Base-by-base conservation (phyloP, 2,113 vertebrate species). In the Triplophysa tibetana region DNA sequence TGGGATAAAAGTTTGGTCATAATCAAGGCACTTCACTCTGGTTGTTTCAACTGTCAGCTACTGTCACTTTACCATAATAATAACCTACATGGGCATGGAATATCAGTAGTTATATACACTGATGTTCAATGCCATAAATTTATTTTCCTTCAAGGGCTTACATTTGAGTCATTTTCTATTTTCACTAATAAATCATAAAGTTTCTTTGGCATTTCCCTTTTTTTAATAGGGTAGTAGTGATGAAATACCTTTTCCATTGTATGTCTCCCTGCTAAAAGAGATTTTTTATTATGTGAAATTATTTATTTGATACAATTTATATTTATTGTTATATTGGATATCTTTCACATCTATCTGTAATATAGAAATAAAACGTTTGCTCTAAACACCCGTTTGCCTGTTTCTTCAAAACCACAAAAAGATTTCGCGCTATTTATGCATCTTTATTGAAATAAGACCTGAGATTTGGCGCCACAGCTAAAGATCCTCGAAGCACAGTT, bases 401-500 rank as follows among this genome's bases (percentile, higher is more conserved):
- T 73, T 41, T 52, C 50, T 16, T 52, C 19, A 21, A 61, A 61
- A 61, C 1, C 43, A 45, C 43, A 45, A 87, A 84, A 45, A 62
- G 87, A 9, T 78, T 82, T 80, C 48, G 85, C 84, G 78, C 77
- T 50, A 16, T 64, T 26, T 70, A 2, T 62, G 14, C n/a, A 8
- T 48, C 52, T 4, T 54, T 77, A 91, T 91, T 90, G 82, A 91
- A 91, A 92, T 87, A 0, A 9, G 0, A 8, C 70, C 80, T 76
- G 79, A 79, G 81, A 68, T 72, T 88, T 93, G 92, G 91, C 93
- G 93, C 92, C 91, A 88, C 56, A 38, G 45, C 4, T 5, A 3
- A 23, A 84, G 84, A 23, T 45, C 91, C 45, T 88, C 72, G 54
- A 91, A 90, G 89, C n/a, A 3, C 5, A 12, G 0, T 26, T 3